Evolutionary conservation across 2,797 vertebrate genomes (phyloP), one percentile per base, ranked within the genome.

Genomic region (Euphonia xanthogaster): DNA sequence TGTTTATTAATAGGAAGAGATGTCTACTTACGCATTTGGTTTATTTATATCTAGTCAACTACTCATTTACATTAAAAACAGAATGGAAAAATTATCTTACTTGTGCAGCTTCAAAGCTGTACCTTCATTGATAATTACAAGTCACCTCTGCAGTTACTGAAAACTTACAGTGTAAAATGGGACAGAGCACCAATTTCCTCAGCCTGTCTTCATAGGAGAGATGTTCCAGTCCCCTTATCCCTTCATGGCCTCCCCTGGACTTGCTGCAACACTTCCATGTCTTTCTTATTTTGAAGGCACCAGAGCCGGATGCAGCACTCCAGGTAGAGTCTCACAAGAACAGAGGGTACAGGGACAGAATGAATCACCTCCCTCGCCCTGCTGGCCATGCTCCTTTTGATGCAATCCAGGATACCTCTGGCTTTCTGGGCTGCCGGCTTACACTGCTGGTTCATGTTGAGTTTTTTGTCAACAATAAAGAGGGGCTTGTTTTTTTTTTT

Each of bases 41-140:
- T 91, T 95, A 95, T 95, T 95, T 95, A 88, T 94, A 93, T 62
- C 82, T 42, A 67, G 28, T 71, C 85, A 88, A 44, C 65, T 50
- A 53, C 37, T 51, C 4, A 72, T 80, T 89, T 94, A 60, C 50
- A 42, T 77, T 31, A 37, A 81, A 70, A 82, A 89, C 84, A 30
- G 24, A 73, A 65, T 12, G 14, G 23, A 39, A 86, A 86, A 66
- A 39, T 39, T 58, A 73, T 73, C 62, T 42, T 70, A 18, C 23
- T 72, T 62, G 12, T 50, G 45, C 82, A 90, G 60, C 21, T 77
- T 85, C 74, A 88, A 84, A 92, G 35, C 39, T 50, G 23, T 21
- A 71, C 12, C 27, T 89, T 89, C 27, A 10, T 12, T 55, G 54
- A 30, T 44, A 72, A 68, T 54, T 45, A 53, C n/a, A 65, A 57